Conservation (phyloP, 2,113 vertebrate species). For the Emydura subglobosa region DNA sequence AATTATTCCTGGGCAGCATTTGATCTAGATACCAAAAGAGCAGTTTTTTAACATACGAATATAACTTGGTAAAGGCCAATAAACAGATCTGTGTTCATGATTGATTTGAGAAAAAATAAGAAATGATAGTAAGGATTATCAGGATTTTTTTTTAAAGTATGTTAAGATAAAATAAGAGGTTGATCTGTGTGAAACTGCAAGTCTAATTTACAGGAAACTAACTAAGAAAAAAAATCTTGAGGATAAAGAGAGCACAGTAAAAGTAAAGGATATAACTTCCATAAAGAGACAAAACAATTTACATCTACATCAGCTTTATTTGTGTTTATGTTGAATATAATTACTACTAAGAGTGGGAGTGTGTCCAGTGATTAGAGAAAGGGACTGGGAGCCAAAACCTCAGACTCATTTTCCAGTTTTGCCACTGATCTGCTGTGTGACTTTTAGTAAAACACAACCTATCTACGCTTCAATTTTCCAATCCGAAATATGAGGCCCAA, state of each 20-base stretch:
- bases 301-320: not conserved
- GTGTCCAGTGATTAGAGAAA: not conserved
- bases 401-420: not conserved
- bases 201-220: not conserved
- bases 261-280: rapidly evolving
- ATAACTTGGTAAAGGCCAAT: not conserved
- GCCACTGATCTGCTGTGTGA: not conserved
- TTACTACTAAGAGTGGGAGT: not conserved
- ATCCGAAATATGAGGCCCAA: not conserved
- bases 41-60: not conserved
- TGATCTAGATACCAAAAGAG: not conserved
- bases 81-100: rapidly evolving
- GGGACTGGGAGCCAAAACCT: not conserved
- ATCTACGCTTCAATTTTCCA: not conserved
- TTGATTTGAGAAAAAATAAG: not conserved
- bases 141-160: not conserved
- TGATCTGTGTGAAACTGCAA: not conserved
- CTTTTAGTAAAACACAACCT: not conserved
- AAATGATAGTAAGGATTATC: not conserved
- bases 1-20: not conserved
- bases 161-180: rapidly evolving
- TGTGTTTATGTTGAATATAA: not conserved
- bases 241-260: not conserved
- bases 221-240: not conserved
- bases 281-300: not conserved